Evolutionary conservation across 2,888 invertebrate species (phyloP).

Genomic region (Amorpha juglandis): DNA sequence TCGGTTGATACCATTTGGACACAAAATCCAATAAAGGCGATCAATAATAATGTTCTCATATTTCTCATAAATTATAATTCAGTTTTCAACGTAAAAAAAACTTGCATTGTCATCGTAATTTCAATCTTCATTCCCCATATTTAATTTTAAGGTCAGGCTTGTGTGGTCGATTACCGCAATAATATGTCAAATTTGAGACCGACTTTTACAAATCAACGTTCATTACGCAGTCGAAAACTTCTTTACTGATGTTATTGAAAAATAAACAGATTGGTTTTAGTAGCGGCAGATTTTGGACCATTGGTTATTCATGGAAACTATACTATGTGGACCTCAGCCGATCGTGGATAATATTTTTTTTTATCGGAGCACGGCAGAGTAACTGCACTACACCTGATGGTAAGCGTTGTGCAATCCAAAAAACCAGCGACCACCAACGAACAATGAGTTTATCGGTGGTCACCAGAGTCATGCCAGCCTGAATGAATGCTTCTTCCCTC

Average conservation of each 20-base stretch:
- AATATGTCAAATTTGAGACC: slow-evolving; percentile 13
- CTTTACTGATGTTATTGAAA: background rate
- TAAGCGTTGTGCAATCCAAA: too few relatives aligned
- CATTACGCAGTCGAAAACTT: background rate
- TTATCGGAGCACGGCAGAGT: too few relatives aligned
- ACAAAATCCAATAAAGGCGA: too few relatives aligned
- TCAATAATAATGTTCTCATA: background rate
- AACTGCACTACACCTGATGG: too few relatives aligned
- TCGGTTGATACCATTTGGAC: too few relatives aligned
- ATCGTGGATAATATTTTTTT: too few relatives aligned
- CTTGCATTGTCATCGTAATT: slow-evolving; percentile 13
- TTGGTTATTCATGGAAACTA: background rate
- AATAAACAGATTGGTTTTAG: background rate
- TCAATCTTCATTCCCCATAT: background rate
- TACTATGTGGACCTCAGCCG: too few relatives aligned
- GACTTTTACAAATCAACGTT: slow-evolving; percentile 3
- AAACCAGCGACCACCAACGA: too few relatives aligned
- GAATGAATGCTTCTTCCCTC: too few relatives aligned
- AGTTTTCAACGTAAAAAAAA: background rate
- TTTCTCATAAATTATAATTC: background rate
- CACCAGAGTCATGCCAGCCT: too few relatives aligned
- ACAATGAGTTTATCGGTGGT: too few relatives aligned
- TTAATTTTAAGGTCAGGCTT: slow-evolving; percentile 16
- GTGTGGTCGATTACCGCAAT: slow-evolving; percentile 25
- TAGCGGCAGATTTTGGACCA: background rate